Conservation (phyloP, 2,888 invertebrate species). For the Cotesia congregata region DNA sequence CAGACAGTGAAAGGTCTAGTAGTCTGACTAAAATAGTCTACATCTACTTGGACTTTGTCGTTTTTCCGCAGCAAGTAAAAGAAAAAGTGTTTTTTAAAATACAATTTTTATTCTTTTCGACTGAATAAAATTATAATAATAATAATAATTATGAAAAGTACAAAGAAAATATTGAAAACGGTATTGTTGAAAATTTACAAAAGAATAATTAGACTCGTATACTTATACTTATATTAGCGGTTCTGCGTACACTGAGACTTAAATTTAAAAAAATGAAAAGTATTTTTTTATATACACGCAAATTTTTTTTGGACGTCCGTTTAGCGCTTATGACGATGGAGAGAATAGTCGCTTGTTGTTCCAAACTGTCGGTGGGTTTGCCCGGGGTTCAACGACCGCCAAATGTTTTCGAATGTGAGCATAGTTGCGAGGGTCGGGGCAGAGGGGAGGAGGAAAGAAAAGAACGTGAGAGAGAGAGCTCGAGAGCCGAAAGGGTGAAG, state of each 20-base stretch:
- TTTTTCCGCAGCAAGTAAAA: slow-evolving; percentile 15
- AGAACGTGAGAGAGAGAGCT: slow-evolving; percentile 18
- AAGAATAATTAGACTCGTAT: slow-evolving; percentile 13
- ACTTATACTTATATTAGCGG: background rate
- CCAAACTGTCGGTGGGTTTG: slow-evolving; percentile 62
- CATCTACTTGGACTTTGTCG: slow-evolving; percentile 28
- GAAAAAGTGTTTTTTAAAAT: slow-evolving; percentile 26
- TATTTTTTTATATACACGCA: background rate
- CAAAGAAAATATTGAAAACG: background rate
- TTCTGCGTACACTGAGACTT: slow-evolving; percentile 7
- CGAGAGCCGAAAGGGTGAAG: slow-evolving; percentile 16
- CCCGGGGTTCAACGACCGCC: slow-evolving; percentile 66
- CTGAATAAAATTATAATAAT: background rate
- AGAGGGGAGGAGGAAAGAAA: slow-evolving; percentile 32
- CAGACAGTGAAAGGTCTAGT: slow-evolving; percentile 48
- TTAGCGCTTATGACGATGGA: slow-evolving; percentile 34
- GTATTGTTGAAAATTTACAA: slow-evolving; percentile 12
- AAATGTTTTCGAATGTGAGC: slow-evolving; percentile 65
- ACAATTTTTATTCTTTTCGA: background rate
- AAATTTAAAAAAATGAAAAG: background rate
- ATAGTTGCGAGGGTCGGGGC: slow-evolving; percentile 42
- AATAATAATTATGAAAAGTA: background rate
- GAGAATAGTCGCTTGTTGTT: slow-evolving; percentile 63
- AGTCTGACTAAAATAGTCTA: slow-evolving; percentile 25
- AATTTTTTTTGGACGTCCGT: slow-evolving; percentile 11